Base-by-base conservation (phyloP, 2,797 vertebrate species). In the Catamblyrhynchus diadema region DNA sequence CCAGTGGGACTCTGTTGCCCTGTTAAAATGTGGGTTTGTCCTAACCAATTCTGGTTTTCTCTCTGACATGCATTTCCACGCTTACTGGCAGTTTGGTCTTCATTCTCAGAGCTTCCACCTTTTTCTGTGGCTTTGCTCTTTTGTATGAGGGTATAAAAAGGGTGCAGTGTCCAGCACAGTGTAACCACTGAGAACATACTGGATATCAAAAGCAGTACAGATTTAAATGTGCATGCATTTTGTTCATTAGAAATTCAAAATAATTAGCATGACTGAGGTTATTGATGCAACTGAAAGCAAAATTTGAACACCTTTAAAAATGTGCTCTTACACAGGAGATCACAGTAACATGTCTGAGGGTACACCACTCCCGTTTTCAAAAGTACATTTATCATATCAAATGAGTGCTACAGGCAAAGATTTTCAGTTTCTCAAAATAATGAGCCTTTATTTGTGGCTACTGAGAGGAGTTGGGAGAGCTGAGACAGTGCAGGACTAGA, bases 71-170 rank as follows among this genome's bases (percentile, higher is more conserved):
- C 15, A 27, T 72, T 87, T 50, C 32, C 12, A 35, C 51, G 28
- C 51, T 86, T 93, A 27, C 21, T 88, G 7, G 56, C 66, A 66
- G 14, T 85, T 77, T 80, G 27, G 21, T 72, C 47, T 88, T 84
- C 33, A 24, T 90, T 95, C 51, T 91, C 75, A 86, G 75, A 81
- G 87, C 41, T 94, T 95, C 91, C 50, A 67, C 65, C 18, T 44
- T 88, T 90, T 91, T 79, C 90, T 91, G 42, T 86, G 80, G 50
- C 50, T 94, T 88, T 94, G 39, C 54, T 88, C 20, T 91, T 83
- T 71, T 65, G 17, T 72, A 33, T 22, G 8, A 78, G 30, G 27
- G 11, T 59, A 30, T 79, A 37, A 82, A 87, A 81, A 64, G n/a
- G 50, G 39, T 74, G 33, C 45, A 39, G 2, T 18, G 14, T 81